Evolutionary conservation across 2,888 invertebrate genomes (phyloP), one percentile per base, ranked within the genome.

Genomic region (Timema podura): DNA sequence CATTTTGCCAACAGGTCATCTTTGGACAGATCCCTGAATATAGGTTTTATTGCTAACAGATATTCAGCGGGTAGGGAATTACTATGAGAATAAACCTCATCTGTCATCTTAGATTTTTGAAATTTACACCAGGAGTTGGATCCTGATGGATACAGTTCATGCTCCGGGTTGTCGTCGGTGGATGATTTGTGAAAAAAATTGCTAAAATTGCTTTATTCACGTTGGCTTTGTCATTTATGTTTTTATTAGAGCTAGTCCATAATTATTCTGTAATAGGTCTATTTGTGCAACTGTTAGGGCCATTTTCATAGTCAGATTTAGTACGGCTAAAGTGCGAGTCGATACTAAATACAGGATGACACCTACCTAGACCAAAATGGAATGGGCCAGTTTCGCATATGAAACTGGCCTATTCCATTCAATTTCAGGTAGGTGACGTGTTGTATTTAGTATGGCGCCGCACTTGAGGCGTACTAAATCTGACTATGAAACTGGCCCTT

Each of bases 1-100:
- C 71, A 71, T 16, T 67, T 44, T 61, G 59, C 51, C 46, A 65
- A 45, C 30, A 70, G 45, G 13, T 67, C 10, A 59, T 46, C 7
- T 13, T 69, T 16, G 8, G 72, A 51, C 9, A 73, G 47, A 46
- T 68, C 70, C 10, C 59, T 49, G 51, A 65, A 74, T 10, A 73
- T 59, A 15, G 64, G 67, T 68, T 71, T 73, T 47, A 74, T 71
- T 13, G 64, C 68, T 13, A 68, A 46, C 71, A 75, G 45, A 5
- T 71, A 65, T 44, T 68, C 70, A 11, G 13, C 6, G 30, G 72
- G 67, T 1, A 71, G 72, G 13, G 47, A 45, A 65, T 73, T 59
- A 57, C 64, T 59, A 57, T 65, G 16, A 13, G 30, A 5, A 61
- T 61, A 45, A 11, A 45, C 44, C 45, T 61, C 44, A n/a, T 61